Percentiles rank a stretch among this genome's conserved stretches.
These are phyloP conservation scores for Gymnosoma rotundatum DNA, from an alignment of 2,888 invertebrate genomes.

Conservation along the genomic window DNA sequence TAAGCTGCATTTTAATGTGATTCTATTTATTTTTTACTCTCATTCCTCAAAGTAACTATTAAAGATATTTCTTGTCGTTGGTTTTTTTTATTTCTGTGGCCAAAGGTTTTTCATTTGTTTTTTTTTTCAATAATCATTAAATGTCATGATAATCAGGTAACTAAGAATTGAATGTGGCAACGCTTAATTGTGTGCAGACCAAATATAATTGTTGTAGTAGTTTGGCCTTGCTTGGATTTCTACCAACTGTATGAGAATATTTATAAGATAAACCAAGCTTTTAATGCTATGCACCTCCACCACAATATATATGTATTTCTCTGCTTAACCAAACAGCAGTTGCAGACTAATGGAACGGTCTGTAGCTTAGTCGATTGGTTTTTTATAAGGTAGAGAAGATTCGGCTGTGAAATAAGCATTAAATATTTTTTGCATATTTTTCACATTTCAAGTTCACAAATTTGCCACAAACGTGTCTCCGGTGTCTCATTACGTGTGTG, in stretches of 20 bases:
- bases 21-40: conserved; percentile 30
- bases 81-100: conserved; percentile 22
- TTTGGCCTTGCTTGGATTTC: conserved; percentile 48
- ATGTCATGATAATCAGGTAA: conserved; percentile 70
- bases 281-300: conserved; percentile 40
- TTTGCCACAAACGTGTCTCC: conserved; percentile 71
- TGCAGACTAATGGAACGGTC: background rate
- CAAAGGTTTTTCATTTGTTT: conserved; percentile 45
- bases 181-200: conserved; percentile 62
- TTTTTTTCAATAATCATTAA: conserved; percentile 59
- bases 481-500: conserved; percentile 71
- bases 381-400: conserved; percentile 15
- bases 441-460: conserved; percentile 71
- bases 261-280: conserved; percentile 17
- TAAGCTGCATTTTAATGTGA: conserved; percentile 62
- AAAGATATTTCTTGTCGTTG: conserved; percentile 47
- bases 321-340: conserved; percentile 8
- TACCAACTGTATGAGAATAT: conserved; percentile 13
- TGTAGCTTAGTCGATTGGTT: background rate
- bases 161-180: conserved; percentile 63
- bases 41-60: conserved; percentile 41
- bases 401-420: conserved; percentile 58
- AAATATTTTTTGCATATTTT: conserved; percentile 70
- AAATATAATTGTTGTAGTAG: conserved; percentile 56
- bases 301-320: background rate